Evolutionary conservation across 1,140 invertebrate genomes (phyloP).

Genomic region (Micrasema longulum): DNA sequence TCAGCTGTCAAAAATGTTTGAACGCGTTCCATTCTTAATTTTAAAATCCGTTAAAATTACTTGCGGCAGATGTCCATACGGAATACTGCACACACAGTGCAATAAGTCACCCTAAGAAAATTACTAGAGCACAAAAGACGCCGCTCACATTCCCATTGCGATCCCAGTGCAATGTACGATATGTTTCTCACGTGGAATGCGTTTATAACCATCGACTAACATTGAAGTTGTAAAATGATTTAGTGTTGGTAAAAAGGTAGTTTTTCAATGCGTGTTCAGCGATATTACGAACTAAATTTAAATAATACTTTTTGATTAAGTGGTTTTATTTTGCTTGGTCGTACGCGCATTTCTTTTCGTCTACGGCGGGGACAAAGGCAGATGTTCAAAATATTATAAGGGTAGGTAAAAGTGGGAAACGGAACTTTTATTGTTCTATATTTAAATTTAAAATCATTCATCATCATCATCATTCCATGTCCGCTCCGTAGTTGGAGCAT

Average conservation of each 20-base stretch:
- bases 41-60: conserved; percentile 31
- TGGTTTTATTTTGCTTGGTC: neutral
- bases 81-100: neutral
- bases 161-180: neutral
- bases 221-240: neutral
- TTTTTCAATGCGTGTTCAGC: neutral
- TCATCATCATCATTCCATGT: too few relatives aligned
- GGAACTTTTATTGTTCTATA: too few relatives aligned
- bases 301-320: neutral
- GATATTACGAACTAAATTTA: neutral
- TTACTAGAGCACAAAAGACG: neutral
- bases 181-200: neutral
- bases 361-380: too few relatives aligned
- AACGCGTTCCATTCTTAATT: conserved; percentile 5
- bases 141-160: neutral
- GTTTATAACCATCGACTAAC: neutral
- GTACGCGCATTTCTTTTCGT: too few relatives aligned
- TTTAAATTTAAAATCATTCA: too few relatives aligned
- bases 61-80: conserved; percentile 20
- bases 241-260: neutral
- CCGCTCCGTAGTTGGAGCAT: too few relatives aligned
- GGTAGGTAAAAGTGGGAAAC: too few relatives aligned
- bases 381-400: too few relatives aligned
- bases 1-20: conserved; percentile 1
- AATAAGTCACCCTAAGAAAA: conserved; percentile 30